Percentiles rank a stretch among this genome's conserved stretches.
phyloP scores from a whole-genome alignment of 2,113 vertebrate species.

The Nicator chloris region DNA sequence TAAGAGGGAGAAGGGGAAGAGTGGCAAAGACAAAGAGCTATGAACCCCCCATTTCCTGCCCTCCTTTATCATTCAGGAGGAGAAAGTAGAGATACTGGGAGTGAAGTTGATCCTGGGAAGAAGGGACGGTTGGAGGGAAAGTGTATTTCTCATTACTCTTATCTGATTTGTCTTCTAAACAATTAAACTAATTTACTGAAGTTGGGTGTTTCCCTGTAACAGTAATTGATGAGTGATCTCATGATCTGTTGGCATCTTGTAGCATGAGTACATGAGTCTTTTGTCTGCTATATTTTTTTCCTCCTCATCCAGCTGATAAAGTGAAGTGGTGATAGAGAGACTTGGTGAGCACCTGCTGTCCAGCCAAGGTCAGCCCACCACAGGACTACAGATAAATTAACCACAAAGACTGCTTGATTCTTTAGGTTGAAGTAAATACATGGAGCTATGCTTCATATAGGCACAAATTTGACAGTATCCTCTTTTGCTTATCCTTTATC shows the following conservation, averaged over 20 bases:
- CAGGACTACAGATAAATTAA: background rate
- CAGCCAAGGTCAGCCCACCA: background rate
- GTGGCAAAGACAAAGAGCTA: background rate
- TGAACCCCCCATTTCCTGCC: accelerated
- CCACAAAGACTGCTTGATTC: background rate
- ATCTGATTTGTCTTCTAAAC: background rate
- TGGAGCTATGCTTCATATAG: background rate
- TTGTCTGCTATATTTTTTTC: background rate
- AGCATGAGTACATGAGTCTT: background rate
- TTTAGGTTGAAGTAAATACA: background rate
- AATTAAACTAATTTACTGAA: background rate
- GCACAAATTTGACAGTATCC: background rate
- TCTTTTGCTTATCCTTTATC: background rate
- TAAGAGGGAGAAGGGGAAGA: background rate
- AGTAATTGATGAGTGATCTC: background rate
- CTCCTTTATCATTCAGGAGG: background rate
- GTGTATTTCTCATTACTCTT: background rate
- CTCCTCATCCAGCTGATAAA: background rate
- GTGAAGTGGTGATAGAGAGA: background rate
- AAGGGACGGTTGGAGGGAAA: background rate
- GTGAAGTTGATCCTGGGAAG: too few species aligned
- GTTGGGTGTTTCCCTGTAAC: background rate
- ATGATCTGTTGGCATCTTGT: accelerated
- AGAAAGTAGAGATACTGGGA: background rate
- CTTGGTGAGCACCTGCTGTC: too few species aligned